phyloP scores from a whole-genome alignment of 2,888 invertebrate genomes.

The Eugnorisma glareosa region DNA sequence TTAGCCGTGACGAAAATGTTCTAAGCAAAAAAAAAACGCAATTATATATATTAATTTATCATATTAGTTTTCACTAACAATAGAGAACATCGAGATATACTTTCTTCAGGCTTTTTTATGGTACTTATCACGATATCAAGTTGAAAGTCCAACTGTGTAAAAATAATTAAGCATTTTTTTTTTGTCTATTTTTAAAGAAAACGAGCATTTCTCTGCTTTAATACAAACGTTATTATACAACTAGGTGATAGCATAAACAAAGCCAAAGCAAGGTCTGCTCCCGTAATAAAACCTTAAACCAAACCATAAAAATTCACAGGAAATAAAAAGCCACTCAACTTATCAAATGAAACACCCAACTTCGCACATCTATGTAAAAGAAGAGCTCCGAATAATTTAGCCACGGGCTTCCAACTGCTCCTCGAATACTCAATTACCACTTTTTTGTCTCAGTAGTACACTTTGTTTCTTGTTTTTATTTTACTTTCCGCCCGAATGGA shows the following conservation, averaged over 20 bases:
- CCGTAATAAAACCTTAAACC: background rate
- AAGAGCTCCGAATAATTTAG: slow-evolving; percentile 78
- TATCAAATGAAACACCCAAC: slow-evolving; percentile 66
- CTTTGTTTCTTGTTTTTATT: slow-evolving; percentile 73
- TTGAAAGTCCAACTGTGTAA: background rate
- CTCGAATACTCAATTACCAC: slow-evolving; percentile 83
- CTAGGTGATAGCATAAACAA: background rate
- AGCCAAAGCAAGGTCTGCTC: background rate
- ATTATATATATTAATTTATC: background rate
- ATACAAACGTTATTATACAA: background rate
- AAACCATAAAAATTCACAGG: slow-evolving; percentile 51
- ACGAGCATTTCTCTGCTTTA: background rate
- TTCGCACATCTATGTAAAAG: slow-evolving; percentile 72
- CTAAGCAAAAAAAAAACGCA: background rate
- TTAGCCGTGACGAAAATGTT: background rate
- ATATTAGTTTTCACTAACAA: background rate
- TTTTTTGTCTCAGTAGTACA: slow-evolving; percentile 79
- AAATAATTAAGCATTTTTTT: background rate
- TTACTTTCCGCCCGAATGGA: slow-evolving; percentile 68
- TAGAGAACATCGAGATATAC: background rate
- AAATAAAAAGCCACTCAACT: slow-evolving; percentile 62
- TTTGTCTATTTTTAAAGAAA: background rate
- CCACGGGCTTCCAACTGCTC: slow-evolving; percentile 77
- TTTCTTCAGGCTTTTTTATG: background rate
- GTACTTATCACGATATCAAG: background rate